These are phyloP conservation scores for Agapetus fuscipes DNA, from an alignment of 2,888 invertebrate species.

Conservation along the genomic window DNA sequence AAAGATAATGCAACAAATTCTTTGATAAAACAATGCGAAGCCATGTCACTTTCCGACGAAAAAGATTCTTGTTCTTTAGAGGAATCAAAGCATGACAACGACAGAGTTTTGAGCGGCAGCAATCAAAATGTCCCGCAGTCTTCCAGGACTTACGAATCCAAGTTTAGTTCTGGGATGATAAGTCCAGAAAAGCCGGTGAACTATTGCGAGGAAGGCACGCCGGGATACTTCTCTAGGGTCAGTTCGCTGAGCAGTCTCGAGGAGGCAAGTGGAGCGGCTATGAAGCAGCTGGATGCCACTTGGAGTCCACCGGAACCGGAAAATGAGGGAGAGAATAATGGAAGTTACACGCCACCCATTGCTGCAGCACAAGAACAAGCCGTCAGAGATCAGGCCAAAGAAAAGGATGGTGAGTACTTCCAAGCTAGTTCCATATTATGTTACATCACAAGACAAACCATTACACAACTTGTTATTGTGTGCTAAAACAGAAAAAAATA, in stretches of 20 bases:
- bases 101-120: conserved; percentile 29
- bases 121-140: background rate
- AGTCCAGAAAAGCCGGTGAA: conserved; percentile 72
- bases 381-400: conserved; percentile 9
- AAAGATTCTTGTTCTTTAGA: conserved; percentile 43
- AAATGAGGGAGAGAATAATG: conserved; percentile 3
- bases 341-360: conserved; percentile 17
- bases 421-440: too few species aligned
- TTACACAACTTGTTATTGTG: too few species aligned
- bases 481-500: too few species aligned
- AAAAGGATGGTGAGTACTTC: conserved; percentile 13
- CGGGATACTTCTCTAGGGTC: conserved; percentile 64
- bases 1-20: background rate
- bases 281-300: conserved; percentile 4
- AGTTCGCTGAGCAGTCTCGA: conserved; percentile 51
- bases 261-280: conserved; percentile 42
- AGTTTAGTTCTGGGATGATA: conserved; percentile 57
- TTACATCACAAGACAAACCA: too few species aligned
- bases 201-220: conserved; percentile 83
- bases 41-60: conserved; percentile 43
- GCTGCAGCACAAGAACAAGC: conserved; percentile 13
- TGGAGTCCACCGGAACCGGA: conserved; percentile 7
- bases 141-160: conserved; percentile 30
- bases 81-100: conserved; percentile 40
- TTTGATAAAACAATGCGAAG: conserved; percentile 32